Conservation (phyloP, 1,140 invertebrate species). For the Bradynema listronoti region DNA sequence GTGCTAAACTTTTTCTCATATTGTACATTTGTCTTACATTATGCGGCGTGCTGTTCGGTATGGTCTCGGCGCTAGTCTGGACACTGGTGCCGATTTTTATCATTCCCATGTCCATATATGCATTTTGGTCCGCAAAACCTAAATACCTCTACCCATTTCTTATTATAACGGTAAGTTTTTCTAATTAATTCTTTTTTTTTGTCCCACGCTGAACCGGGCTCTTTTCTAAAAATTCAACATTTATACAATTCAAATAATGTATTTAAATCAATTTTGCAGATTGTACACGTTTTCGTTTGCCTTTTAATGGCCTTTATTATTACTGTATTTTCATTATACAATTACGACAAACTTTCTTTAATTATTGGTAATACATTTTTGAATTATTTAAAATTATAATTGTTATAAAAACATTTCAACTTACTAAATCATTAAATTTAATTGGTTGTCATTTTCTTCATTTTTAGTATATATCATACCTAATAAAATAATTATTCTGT, state of each 20-base stretch:
- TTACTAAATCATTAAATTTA: slow-evolving; percentile 3
- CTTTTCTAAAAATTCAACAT: background rate
- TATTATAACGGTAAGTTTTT: slow-evolving; percentile 41
- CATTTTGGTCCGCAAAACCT: slow-evolving; percentile 34
- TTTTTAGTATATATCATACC: background rate
- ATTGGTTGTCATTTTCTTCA: background rate
- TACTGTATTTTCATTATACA: slow-evolving; percentile 34
- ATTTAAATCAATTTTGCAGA: slow-evolving; percentile 16
- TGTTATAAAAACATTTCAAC: background rate
- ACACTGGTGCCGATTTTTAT: slow-evolving; percentile 37
- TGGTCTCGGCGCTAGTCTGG: slow-evolving; percentile 45
- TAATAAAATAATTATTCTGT: slow-evolving; percentile 12
- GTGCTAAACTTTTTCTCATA: slow-evolving; percentile 43
- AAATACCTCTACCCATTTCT: slow-evolving; percentile 48
- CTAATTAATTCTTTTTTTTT: background rate
- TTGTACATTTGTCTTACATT: slow-evolving; percentile 35
- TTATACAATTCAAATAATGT: background rate
- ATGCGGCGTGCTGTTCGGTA: slow-evolving; percentile 43
- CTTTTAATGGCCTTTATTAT: slow-evolving; percentile 38
- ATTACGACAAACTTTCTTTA: slow-evolving; percentile 36
- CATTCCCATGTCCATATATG: slow-evolving; percentile 36
- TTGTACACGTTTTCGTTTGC: slow-evolving; percentile 45
- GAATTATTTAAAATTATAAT: background rate
- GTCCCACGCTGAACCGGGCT: background rate
- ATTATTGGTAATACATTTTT: slow-evolving; percentile 33